Conservation (phyloP, 2,113 vertebrate genomes). For the Pangasianodon hypophthalmus region DNA sequence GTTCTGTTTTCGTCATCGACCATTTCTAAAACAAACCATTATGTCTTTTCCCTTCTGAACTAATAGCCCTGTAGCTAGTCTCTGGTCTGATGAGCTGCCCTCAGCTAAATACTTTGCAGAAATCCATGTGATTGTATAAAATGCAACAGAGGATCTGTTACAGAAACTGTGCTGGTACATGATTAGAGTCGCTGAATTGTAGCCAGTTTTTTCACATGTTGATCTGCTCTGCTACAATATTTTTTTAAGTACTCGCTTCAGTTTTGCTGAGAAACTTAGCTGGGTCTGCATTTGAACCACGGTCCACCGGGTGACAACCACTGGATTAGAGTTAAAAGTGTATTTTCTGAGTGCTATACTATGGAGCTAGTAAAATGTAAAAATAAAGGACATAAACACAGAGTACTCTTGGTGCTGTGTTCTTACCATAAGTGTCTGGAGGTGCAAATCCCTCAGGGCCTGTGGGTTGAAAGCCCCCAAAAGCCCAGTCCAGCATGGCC, state of each 20-base stretch:
- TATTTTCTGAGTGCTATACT: not conserved
- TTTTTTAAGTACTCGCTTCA: not conserved
- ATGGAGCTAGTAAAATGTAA: not conserved
- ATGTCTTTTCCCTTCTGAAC: not conserved
- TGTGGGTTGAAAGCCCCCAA: constrained; percentile 84
- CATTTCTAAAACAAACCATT: not conserved
- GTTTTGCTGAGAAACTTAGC: not conserved
- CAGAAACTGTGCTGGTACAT: not conserved
- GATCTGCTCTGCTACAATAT: not conserved
- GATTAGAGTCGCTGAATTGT: not conserved
- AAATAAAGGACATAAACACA: not conserved
- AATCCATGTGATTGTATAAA: not conserved
- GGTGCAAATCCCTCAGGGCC: constrained; percentile 81
- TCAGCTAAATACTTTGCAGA: not conserved
- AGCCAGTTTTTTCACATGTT: not conserved
- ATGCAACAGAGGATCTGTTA: not conserved
- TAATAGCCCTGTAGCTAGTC: not conserved
- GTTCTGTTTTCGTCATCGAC: not conserved
- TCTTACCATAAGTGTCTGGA: constrained; percentile 52
- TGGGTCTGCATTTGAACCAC: not conserved
- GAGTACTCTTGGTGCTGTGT: not conserved
- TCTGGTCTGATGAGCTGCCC: not conserved
- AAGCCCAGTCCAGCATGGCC: constrained; percentile 90
- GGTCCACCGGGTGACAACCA: not conserved
- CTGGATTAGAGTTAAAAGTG: not conserved